Base-by-base conservation (phyloP, 1,140 invertebrate genomes). In the Rhizoglyphus robini region DNA sequence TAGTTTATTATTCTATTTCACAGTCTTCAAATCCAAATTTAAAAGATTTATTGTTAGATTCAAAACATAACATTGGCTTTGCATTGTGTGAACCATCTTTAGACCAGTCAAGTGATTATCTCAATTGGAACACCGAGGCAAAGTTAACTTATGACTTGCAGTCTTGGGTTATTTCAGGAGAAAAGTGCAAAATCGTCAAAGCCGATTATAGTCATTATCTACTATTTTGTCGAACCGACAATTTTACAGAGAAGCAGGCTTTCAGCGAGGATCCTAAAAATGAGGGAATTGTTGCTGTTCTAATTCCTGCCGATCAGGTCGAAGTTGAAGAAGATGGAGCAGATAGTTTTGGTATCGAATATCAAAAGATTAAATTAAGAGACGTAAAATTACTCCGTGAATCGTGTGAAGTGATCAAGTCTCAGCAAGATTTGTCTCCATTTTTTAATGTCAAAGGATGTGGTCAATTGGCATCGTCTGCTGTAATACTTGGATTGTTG, bases 171-270 rank as follows among this genome's bases (percentile, higher is more conserved):
- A 31, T 69, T 13, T 32, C 15, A 4, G 68, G 68, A 23, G n/a
- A 29, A 57, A 69, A 69, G 30, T 46, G 36, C 38, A 23, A 47
- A 4, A 65, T 69, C 15, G 23, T 68, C 4, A 41, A 67, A n/a
- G 62, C 48, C 25, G 23, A 59, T 48, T 65, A 67, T 41, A 59
- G 62, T 41, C 62, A 67, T 48, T 69, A 68, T 63, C 2, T 68
- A 4, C 34, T 69, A 13, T 68, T 69, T 38, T 32, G n/a, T 29
- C 29, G 30, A 57, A 59, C 65, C 11, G 20, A 25, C 1, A 58
- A 65, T 27, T 65, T 63, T 31, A 11, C 51, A 5, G 68, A 69
- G 38, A 30, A 58, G 2, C 46, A 60, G 36, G 32, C 38, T n/a
- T 15, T 38, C 13, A 34, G 61, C 11, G 20, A 36, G 13, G 34